Percentiles rank a stretch among this genome's conserved stretches.
phyloP scores from a whole-genome alignment of 2,797 vertebrate species.

The Cossypha dichroa region DNA sequence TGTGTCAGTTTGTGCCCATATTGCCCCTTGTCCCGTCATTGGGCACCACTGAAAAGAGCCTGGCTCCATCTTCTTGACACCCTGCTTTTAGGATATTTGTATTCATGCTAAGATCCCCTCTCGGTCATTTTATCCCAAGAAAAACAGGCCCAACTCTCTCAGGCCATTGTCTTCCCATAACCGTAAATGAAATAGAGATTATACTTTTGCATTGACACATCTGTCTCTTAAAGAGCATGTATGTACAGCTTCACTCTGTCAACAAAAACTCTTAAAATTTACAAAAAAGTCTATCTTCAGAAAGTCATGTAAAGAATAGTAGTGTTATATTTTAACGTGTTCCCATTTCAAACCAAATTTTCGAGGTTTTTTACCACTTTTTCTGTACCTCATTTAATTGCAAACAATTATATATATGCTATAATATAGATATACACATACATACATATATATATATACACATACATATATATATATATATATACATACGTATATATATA shows the following conservation, averaged over 20 bases:
- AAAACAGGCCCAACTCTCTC: not conserved
- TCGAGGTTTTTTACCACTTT: not conserved
- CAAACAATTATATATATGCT: not conserved
- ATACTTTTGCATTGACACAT: not conserved
- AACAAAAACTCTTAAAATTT: not conserved
- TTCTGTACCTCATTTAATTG: not conserved
- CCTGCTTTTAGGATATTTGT: not conserved
- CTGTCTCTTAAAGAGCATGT: not conserved
- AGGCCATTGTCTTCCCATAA: not conserved
- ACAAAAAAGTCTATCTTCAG: not conserved
- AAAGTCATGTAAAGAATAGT: not conserved
- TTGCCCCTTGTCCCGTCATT: not conserved
- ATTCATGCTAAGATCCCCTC: no score
- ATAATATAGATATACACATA: no score
- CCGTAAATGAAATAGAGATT: not conserved
- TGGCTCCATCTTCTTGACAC: not conserved
- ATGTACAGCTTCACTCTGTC: not conserved
- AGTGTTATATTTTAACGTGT: not conserved
- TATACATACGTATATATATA: not conserved
- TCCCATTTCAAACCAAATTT: not conserved
- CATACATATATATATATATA: no score
- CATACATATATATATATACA: not conserved
- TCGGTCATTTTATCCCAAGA: rapidly evolving
- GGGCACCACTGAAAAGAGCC: not conserved
- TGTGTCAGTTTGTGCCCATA: not conserved